These are phyloP conservation scores for Hybognathus amarus DNA, from an alignment of 2,797 vertebrate genomes.

Conservation along the genomic window DNA sequence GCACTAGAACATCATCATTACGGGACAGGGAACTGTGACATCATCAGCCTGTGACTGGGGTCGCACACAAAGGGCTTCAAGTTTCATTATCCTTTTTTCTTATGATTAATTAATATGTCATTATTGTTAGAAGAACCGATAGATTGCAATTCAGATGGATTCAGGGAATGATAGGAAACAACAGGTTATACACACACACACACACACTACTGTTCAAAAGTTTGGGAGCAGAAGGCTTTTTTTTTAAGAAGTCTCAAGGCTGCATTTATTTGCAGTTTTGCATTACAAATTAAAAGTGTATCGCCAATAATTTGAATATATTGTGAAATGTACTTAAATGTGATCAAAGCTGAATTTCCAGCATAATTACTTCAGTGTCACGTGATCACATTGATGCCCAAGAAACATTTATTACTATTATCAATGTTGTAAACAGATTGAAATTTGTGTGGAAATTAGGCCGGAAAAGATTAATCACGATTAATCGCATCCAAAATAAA, in stretches of 20 bases:
- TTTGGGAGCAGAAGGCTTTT: not conserved
- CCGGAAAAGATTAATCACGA: too few relatives aligned
- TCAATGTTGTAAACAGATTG: not conserved
- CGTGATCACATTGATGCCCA: not conserved
- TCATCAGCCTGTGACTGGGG: slow-evolving; percentile 31
- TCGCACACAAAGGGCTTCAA: slow-evolving; percentile 27
- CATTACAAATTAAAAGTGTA: not conserved
- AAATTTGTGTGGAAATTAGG: not conserved
- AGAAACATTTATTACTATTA: not conserved
- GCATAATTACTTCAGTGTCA: not conserved
- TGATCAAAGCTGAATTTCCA: not conserved
- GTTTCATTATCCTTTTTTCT: slow-evolving; percentile 3
- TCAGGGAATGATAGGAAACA: not conserved
- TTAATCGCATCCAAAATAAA: too few relatives aligned
- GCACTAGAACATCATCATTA: slow-evolving; percentile 68
- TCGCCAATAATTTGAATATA: not conserved
- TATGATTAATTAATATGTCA: slow-evolving; percentile 27
- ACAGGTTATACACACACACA: not conserved
- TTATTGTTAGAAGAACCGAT: slow-evolving; percentile 35
- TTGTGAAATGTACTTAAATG: not conserved
- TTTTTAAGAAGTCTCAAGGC: too few relatives aligned
- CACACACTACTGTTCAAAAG: not conserved
- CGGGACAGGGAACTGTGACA: slow-evolving; percentile 54
- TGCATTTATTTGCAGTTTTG: not conserved
- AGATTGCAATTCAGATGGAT: slow-evolving; percentile 11